phyloP scores from a whole-genome alignment of 2,888 invertebrate genomes.

The Drosophila nr. medialis region DNA sequence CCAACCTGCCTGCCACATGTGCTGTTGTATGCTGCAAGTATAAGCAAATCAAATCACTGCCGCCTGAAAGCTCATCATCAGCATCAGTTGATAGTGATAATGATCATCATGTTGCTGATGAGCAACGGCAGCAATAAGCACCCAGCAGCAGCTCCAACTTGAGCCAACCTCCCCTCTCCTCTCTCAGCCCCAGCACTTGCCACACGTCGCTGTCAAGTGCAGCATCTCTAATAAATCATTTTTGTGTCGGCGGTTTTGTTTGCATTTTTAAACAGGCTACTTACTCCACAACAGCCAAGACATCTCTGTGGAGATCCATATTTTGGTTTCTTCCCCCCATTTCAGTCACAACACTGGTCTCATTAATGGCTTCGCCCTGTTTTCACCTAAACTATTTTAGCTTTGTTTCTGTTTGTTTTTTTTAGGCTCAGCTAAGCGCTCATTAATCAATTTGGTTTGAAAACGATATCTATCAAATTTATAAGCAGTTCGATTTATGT shows the following conservation, averaged over 20 bases:
- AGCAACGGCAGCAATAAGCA: constrained; percentile 23
- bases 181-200: not conserved
- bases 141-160: constrained; percentile 31
- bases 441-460: constrained; percentile 70
- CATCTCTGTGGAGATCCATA: not conserved
- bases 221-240: constrained; percentile 77
- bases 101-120: constrained; percentile 28
- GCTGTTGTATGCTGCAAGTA: constrained; percentile 21
- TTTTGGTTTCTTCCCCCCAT: not conserved
- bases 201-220: constrained; percentile 58
- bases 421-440: constrained; percentile 39
- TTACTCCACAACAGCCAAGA: not conserved
- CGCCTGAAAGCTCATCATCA: constrained; percentile 48
- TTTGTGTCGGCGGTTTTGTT: constrained; percentile 68
- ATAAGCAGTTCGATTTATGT: constrained; percentile 79
- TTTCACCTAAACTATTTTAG: constrained; percentile 72
- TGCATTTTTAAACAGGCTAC: constrained; percentile 51
- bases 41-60: constrained; percentile 71
- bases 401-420: constrained; percentile 20
- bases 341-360: constrained; percentile 45
- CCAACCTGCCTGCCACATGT: constrained; percentile 56
- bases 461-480: constrained; percentile 75
- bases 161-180: constrained; percentile 28
- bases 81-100: constrained; percentile 43
- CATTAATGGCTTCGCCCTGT: constrained; percentile 67